A percentile compares a stretch with the other conserved stretches of the same genome.
phyloP scores from a whole-genome alignment of 2,113 vertebrate genomes.

The Catharus bicknelli region DNA sequence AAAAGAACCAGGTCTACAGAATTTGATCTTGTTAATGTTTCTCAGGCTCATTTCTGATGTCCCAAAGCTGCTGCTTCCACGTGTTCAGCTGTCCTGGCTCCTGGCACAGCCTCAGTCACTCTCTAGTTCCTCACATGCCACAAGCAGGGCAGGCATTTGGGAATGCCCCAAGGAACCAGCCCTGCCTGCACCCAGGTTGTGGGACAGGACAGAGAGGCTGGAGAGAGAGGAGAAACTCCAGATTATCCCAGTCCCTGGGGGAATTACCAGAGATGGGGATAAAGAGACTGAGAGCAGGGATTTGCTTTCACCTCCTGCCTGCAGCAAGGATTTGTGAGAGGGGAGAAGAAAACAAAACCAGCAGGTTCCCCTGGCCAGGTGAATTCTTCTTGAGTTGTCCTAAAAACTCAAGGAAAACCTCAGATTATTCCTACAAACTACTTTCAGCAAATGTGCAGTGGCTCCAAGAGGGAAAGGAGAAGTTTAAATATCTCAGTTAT shows the following conservation, averaged over 20 bases:
- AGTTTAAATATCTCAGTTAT: neutral
- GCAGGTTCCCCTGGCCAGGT: neutral
- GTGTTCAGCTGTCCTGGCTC: constrained; percentile 55
- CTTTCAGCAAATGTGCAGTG: neutral
- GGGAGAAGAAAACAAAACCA: neutral
- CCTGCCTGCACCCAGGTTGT: neutral
- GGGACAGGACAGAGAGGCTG: neutral
- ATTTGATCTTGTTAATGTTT: constrained; percentile 60
- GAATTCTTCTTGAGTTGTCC: neutral
- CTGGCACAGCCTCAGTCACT: constrained; percentile 66
- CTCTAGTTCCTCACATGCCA: constrained; percentile 62
- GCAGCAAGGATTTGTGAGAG: neutral
- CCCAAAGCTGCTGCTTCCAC: constrained; percentile 47
- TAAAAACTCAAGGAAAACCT: neutral
- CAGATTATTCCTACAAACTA: neutral
- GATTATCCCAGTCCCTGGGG: neutral
- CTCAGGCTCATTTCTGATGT: constrained; percentile 38
- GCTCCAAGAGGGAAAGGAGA: neutral
- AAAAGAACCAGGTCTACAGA: constrained; percentile 36
- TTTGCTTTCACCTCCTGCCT: neutral
- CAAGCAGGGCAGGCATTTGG: constrained; percentile 37
- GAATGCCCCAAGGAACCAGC: constrained; percentile 19
- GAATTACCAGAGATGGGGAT: neutral
- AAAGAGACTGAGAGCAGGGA: neutral
- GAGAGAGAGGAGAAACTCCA: neutral